Evolutionary conservation across 2,888 invertebrate species (phyloP).

Genomic region (Alviniconcha strummeri): DNA sequence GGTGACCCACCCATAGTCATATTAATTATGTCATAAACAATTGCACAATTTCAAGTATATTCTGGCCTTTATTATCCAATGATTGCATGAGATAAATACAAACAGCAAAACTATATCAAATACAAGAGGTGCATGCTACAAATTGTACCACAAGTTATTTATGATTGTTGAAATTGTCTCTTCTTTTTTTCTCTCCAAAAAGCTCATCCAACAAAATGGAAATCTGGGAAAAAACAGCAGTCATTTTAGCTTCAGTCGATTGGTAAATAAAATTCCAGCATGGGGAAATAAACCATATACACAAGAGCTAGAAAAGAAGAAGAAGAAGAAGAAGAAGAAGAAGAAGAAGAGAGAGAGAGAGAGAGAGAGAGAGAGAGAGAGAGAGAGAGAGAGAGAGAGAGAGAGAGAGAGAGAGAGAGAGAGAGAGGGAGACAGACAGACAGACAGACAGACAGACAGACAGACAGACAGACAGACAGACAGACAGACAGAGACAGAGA

Average conservation of each 20-base stretch:
- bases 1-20: neutral
- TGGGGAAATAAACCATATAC: neutral
- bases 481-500: neutral
- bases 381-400: slow-evolving; percentile 11
- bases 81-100: neutral
- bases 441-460: neutral
- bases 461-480: neutral
- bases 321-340: neutral
- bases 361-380: slow-evolving; percentile 14
- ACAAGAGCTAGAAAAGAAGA: neutral
- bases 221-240: neutral
- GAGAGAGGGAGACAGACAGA: neutral
- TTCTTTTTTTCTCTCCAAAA: too few species aligned
- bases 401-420: neutral
- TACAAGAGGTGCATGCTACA: neutral
- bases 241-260: too few species aligned
- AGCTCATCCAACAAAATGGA: neutral
- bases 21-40: neutral
- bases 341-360: slow-evolving; percentile 4
- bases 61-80: neutral
- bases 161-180: too few species aligned
- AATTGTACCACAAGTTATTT: too few species aligned
- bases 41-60: neutral
- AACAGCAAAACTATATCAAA: neutral
- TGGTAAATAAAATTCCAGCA: neutral